Evolutionary conservation across 2,797 vertebrate genomes (phyloP).

Genomic region (Nannoperca obscura): DNA sequence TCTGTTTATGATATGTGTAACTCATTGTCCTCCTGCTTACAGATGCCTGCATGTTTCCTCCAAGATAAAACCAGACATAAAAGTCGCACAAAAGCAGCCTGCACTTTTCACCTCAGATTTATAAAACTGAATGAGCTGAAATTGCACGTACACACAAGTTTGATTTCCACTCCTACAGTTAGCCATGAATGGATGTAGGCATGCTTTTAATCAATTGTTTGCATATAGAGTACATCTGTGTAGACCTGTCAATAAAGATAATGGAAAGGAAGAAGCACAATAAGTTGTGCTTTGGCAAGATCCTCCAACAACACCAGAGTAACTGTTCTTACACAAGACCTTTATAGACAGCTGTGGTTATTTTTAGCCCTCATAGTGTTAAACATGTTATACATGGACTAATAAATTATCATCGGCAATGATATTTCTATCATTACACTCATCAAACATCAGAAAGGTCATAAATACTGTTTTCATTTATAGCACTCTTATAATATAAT

Average conservation of each 20-base stretch:
- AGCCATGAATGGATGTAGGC: neutral
- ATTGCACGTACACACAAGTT: neutral
- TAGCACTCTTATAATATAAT: neutral
- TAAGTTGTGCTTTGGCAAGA: neutral
- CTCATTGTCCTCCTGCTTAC: conserved; percentile 16
- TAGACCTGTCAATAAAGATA: conserved; percentile 3
- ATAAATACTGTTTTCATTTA: neutral
- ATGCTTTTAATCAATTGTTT: neutral
- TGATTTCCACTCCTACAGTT: neutral
- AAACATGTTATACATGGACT: neutral
- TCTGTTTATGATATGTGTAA: conserved; percentile 31
- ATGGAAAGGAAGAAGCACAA: neutral
- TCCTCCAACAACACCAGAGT: neutral
- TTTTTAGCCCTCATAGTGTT: neutral
- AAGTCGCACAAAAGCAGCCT: conserved; percentile 4
- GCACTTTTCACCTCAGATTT: neutral
- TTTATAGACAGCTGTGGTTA: neutral
- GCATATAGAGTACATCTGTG: neutral
- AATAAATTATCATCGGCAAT: neutral
- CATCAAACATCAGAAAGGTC: conserved; percentile 20
- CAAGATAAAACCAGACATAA: conserved; percentile 5
- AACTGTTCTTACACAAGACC: neutral
- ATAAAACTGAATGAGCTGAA: neutral
- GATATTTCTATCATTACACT: neutral
- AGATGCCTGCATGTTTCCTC: neutral